Evolutionary conservation across 2,888 invertebrate species (phyloP), one percentile per base, ranked within the genome.

Genomic region (Mythimna albipuncta): DNA sequence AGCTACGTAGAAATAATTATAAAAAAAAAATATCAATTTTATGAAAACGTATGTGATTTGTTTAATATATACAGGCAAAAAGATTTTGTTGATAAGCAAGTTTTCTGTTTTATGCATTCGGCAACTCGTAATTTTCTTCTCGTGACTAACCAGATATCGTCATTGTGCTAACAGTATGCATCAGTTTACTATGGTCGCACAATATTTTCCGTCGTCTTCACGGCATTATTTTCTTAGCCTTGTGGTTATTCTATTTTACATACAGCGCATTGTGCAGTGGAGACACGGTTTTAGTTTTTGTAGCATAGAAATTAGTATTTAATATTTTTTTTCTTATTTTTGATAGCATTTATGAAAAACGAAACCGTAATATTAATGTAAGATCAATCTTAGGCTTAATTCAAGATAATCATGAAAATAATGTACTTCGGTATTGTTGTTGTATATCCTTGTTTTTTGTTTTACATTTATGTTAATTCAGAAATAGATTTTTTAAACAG

Each of bases 401-500:
- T 83, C 71, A 64, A 78, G 65, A 75, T 77, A 64, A 79, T 79
- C 76, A 74, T 66, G 57, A 64, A 70, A 78, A 75, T 66, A 71
- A 77, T 75, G 69, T 86, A 78, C 79, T 85, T 80, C 72, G 67
- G 71, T 76, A 78, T 77, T 75, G 85, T 89, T 90, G 83, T 88
- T 88, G 83, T 82, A 86, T 84, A 86, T 87, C 75, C 61, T 77
- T 82, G 76, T 85, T 85, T 89, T 13, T 87, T 86, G 77, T 87
- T 89, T 87, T 65, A 84, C 79, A 85, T 87, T 83, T 89, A 84
- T 87, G 87, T 87, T 81, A 82, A 84, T 87, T 85, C 85, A 89
- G 74, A 87, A 90, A 82, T 90, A 89, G 86, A 85, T 86, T 90
- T 90, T 90, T 89, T 85, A 85, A 88, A 82, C 83, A 88, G 84